Percentiles rank a stretch among this genome's conserved stretches.
These are phyloP conservation scores for Bugula neritina DNA, from an alignment of 2,888 invertebrate species.

Conservation along the genomic window DNA sequence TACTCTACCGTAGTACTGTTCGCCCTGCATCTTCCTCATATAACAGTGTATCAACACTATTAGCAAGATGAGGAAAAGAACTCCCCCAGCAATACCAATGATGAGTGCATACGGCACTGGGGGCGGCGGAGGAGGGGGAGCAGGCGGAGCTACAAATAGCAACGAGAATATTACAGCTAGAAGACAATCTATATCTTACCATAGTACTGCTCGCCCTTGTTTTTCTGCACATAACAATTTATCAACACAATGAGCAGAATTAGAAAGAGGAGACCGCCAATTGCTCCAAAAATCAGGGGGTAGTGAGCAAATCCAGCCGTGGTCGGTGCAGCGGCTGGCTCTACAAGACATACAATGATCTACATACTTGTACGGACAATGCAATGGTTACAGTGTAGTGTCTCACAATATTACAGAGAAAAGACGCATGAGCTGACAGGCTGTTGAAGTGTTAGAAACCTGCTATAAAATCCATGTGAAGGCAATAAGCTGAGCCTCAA, in stretches of 20 bases:
- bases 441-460: too few species aligned
- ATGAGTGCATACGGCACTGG: not conserved
- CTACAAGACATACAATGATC: not conserved
- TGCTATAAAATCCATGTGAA: too few species aligned
- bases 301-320: not conserved
- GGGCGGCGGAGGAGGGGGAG: not conserved
- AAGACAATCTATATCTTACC: constrained; percentile 34
- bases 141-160: not conserved
- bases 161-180: too few species aligned
- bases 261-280: constrained; percentile 36
- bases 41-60: constrained; percentile 38
- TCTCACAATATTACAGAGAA: too few species aligned
- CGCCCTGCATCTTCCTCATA: constrained; percentile 37
- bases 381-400: too few species aligned
- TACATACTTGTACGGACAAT: too few species aligned
- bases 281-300: constrained; percentile 33
- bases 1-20: constrained; percentile 37
- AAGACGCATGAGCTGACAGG: too few species aligned
- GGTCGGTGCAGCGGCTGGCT: not conserved
- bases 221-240: constrained; percentile 36
- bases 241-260: constrained; percentile 38
- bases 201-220: constrained; percentile 39
- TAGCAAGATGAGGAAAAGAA: constrained; percentile 37
- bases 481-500: too few species aligned
- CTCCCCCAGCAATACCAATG: constrained; percentile 37